Base-by-base conservation (phyloP, 2,797 vertebrate species). In the Sebastes minor region DNA sequence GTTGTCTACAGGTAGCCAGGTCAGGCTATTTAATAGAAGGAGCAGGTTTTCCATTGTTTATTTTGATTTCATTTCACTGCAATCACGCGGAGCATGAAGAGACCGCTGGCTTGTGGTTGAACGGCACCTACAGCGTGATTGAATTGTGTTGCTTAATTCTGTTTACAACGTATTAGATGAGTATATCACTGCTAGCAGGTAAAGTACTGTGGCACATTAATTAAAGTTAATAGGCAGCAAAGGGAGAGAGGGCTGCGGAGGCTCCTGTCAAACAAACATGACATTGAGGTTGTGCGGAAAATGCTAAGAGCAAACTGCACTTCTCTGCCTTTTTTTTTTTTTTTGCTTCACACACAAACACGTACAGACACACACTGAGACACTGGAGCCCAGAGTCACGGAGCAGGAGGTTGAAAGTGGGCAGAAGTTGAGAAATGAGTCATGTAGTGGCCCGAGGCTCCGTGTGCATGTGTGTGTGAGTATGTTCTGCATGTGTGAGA, bases 321-420 rank as follows among this genome's bases (percentile, higher is more conserved):
- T 78, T 71, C 14, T 25, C 42, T 69, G 23, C 33, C n/a, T 76
- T 72, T 56, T 84, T 33, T 86, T 60, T 81, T 71, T 56, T 84
- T 35, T 86, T 57, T 25, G 12, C 62, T 56, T 77, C 69, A 49
- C 33, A 28, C 28, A 81, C 56, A 66, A 30, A 33, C 49, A 32
- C 46, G 14, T 38, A 70, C 16, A 38, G 49, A 75, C 61, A 49
- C 57, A 69, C 67, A 80, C 46, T 65, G 72, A 82, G 80, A 74
- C 80, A 63, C 49, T 78, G 71, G 42, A 46, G 70, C 38, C 71
- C 23, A 56, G 68, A 89, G 78, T 82, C 76, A 74, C 42, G 23
- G 80, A 91, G 84, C 87, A 82, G 83, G 76, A 81, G 82, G 88
- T 80, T 91, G 83, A 79, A 84, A 87, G 90, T 91, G 86, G 80